Evolutionary conservation across 2,888 invertebrate genomes (phyloP).

Genomic region (Melanchra persicariae): DNA sequence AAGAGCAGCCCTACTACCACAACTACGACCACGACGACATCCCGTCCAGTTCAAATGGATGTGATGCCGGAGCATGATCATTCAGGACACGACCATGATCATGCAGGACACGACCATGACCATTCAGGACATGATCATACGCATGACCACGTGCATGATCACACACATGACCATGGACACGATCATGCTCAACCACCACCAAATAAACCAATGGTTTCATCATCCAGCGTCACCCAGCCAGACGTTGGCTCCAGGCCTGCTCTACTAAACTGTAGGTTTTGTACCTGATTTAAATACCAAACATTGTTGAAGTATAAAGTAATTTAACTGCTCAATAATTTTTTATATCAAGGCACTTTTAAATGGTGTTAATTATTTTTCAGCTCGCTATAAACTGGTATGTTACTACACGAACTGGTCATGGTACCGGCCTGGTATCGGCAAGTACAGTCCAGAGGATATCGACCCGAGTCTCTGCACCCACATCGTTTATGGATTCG

Average conservation of each 20-base stretch:
- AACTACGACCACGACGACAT: conserved; percentile 69
- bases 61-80: conserved; percentile 51
- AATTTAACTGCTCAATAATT: conserved; percentile 2
- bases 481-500: conserved; percentile 98
- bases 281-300: conserved; percentile 59
- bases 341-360: not conserved
- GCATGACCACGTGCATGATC: conserved; percentile 39
- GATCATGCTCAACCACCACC: conserved; percentile 60
- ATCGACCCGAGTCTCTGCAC: conserved; percentile 97
- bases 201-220: conserved; percentile 72
- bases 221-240: conserved; percentile 79
- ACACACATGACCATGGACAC: conserved; percentile 44
- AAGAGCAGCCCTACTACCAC: conserved; percentile 68
- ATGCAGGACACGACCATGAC: conserved; percentile 39
- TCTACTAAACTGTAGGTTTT: conserved; percentile 80
- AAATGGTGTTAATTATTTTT: conserved; percentile 69
- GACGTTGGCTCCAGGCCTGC: conserved; percentile 76
- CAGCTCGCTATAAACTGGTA: conserved; percentile 95
- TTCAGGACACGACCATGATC: conserved; percentile 41
- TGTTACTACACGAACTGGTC: conserved; percentile 99
- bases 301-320: conserved; percentile 8
- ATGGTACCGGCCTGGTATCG: conserved; percentile 96
- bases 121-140: conserved; percentile 47
- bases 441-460: conserved; percentile 96
- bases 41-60: conserved; percentile 67